A percentile compares a stretch with the other conserved stretches of the same genome.
Conservation (phyloP, 2,888 invertebrate species). For the Spodoptera exigua region DNA sequence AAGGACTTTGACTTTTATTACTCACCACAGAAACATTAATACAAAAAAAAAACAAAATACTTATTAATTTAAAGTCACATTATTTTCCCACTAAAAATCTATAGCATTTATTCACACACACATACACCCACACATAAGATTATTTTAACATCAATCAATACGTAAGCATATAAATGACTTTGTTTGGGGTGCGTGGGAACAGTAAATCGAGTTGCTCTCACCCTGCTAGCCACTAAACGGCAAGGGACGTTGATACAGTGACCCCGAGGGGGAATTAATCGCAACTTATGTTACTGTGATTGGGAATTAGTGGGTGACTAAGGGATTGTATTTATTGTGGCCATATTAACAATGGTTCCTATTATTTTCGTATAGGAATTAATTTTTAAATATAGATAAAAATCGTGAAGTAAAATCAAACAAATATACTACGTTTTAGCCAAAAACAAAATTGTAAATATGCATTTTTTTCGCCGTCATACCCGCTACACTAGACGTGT, state of each 20-base stretch:
- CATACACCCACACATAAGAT: conserved; percentile 29
- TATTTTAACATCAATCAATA: conserved; percentile 58
- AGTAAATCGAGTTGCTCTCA: conserved; percentile 52
- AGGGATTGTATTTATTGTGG: conserved; percentile 19
- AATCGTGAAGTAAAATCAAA: no score
- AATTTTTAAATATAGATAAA: no score
- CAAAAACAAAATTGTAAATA: no score
- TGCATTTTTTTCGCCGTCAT: no score
- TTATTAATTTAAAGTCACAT: background rate
- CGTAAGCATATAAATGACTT: conserved; percentile 43
- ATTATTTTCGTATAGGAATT: background rate
- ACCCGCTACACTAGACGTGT: no score
- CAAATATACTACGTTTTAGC: no score
- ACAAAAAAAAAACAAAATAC: no score
- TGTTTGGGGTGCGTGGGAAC: conserved; percentile 69
- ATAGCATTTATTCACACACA: conserved; percentile 26
- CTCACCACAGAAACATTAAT: no score
- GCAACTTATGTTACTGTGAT: conserved; percentile 52
- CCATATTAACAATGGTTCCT: conserved; percentile 16
- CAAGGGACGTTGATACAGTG: conserved; percentile 37
- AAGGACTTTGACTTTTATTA: no score
- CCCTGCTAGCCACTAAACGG: conserved; percentile 28
- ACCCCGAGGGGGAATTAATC: conserved; percentile 48
- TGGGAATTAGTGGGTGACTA: conserved; percentile 38
- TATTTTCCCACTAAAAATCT: conserved; percentile 7